Evolutionary conservation across 2,888 invertebrate species (phyloP).

Genomic region (Amphipoea oculea): DNA sequence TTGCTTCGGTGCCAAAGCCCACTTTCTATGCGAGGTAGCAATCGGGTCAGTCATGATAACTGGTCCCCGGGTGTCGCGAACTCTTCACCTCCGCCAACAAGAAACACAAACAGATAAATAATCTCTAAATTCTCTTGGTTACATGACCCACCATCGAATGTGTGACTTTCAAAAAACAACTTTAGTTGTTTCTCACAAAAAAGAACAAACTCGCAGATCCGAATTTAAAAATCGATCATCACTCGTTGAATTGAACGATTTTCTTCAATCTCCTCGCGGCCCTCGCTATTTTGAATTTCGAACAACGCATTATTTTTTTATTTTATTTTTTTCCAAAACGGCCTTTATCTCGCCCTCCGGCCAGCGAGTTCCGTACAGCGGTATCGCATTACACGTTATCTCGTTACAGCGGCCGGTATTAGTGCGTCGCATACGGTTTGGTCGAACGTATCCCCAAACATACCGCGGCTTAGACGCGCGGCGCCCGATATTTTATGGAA

Average conservation of each 20-base stretch:
- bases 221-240: conserved; percentile 73
- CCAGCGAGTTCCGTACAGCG: conserved; percentile 84
- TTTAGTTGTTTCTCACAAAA: conserved; percentile 31
- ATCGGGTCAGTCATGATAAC: conserved; percentile 55
- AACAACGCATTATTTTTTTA: conserved; percentile 79
- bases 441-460: conserved; percentile 61
- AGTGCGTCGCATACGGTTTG: conserved; percentile 72
- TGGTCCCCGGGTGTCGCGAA: conserved; percentile 45
- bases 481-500: conserved; percentile 84
- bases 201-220: conserved; percentile 31
- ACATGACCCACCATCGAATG: conserved; percentile 7
- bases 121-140: conserved; percentile 13
- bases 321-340: conserved; percentile 82
- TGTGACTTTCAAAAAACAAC: conserved; percentile 40
- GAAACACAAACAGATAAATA: conserved; percentile 24
- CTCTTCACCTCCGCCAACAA: conserved; percentile 48
- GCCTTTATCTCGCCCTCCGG: conserved; percentile 86
- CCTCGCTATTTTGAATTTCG: conserved; percentile 86
- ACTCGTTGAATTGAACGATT: conserved; percentile 76
- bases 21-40: conserved; percentile 56
- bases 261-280: conserved; percentile 77
- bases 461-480: conserved; percentile 65
- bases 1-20: conserved; percentile 45
- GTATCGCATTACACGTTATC: conserved; percentile 88
- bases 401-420: conserved; percentile 84